Evolutionary conservation across 2,797 vertebrate genomes (phyloP), one percentile per base, ranked within the genome.

Genomic region (Nyctalus aviator): DNA sequence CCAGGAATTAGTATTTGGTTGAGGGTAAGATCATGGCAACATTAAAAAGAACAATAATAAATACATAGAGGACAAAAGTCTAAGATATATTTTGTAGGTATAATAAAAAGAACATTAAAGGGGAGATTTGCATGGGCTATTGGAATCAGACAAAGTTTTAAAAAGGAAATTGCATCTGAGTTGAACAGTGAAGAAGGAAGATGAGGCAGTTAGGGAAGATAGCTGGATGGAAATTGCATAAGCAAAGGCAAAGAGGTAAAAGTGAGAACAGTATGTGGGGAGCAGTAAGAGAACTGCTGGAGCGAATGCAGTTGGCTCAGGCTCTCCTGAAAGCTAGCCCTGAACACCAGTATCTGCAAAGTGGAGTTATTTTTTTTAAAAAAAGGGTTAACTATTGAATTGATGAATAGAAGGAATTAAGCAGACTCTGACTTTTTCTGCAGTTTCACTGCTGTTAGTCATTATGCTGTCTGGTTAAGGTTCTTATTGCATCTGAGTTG

Each of bases 331-430:
- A 66, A 62, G 46, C 10, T 30, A 20, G 50, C 30, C 69, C 41
- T 21, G 32, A 50, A 53, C 46, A 20, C 27, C 10, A 25, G 37
- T 37, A 37, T 37, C 37, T 37, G 30, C 41, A 75, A 75, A 78
- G 48, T 68, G 44, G 6, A 87, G 50, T 66, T 69, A 81, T 23
- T 48, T 1, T 57, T 59, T 59, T 1, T 59, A n/a, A 30, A 12
- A n/a, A 82, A 87, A 69, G 48, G 50, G 21, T 50, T 90, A 27
- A 27, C 85, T 97, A 79, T 32, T 53, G 87, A 76, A 0, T 93
- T 79, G 84, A 93, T 85, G 18, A 94, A 69, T 35, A 79, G 48
- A 69, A 93, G 78, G 41, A 85, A 57, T 4, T 5, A 82, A 59
- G 10, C 53, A 18, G 20, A 46, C 12, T 23, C 91, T 62, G 37